These are phyloP conservation scores for Donacobius atricapilla DNA, from an alignment of 2,113 vertebrate genomes.

Conservation along the genomic window DNA sequence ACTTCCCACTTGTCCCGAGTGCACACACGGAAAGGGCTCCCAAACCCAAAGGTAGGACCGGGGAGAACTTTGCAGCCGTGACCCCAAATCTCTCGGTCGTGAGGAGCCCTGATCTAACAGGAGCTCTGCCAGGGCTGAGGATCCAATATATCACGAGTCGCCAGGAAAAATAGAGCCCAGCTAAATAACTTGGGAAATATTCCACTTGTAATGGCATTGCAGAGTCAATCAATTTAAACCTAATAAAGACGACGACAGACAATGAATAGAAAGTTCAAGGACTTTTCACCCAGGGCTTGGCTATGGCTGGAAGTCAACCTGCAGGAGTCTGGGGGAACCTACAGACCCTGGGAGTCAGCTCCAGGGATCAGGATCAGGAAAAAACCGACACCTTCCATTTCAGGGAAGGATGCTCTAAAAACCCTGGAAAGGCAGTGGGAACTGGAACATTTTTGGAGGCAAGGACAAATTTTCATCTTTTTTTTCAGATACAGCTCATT, in stretches of 20 bases:
- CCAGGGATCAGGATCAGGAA: background rate
- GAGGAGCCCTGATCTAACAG: background rate
- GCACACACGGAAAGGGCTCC: background rate
- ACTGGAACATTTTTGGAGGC: background rate
- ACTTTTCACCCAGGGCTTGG: slow-evolving; percentile 51
- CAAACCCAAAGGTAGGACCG: background rate
- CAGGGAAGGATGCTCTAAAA: background rate
- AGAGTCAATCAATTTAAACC: slow-evolving; percentile 54
- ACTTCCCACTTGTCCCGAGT: background rate
- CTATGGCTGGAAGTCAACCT: background rate
- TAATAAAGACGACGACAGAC: slow-evolving; percentile 46
- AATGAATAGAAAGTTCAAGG: slow-evolving; percentile 58
- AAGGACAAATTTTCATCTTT: slow-evolving; percentile 5
- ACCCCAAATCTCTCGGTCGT: background rate
- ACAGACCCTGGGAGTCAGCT: background rate
- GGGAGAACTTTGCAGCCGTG: background rate
- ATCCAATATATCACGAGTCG: background rate
- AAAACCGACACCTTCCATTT: background rate
- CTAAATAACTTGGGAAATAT: slow-evolving; percentile 48
- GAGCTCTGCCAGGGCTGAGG: background rate
- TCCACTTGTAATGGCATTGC: slow-evolving; percentile 5
- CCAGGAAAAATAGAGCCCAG: slow-evolving; percentile 21
- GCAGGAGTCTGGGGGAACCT: background rate
- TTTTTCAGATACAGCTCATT: background rate
- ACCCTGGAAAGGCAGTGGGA: background rate